Base-by-base conservation (phyloP, 2,113 vertebrate genomes). In the Carassius auratus region DNA sequence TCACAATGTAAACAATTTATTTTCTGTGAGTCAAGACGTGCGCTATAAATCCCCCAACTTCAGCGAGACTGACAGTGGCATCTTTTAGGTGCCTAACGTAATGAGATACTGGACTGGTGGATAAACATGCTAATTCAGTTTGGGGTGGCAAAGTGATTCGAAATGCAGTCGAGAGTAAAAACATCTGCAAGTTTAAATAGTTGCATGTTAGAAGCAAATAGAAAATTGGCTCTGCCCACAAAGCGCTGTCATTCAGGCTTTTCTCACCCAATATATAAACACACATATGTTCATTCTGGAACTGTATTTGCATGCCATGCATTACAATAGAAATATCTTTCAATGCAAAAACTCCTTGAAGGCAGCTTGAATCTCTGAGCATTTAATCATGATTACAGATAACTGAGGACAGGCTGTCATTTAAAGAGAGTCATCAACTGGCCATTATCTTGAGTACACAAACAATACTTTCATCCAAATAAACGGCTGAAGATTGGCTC, bases 81-180 rank as follows among this genome's bases (percentile, higher is more conserved):
- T 88, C n/a, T 59, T 79, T 66, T 66, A 86, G 68, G 57, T 86
- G 84, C 76, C 36, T 66, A 84, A 74, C 38, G 36, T 86, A 84
- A 86, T 86, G 87, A 88, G 84, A 64, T 88, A 21, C 61, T 64
- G 55, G 80, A 79, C 61, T 48, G 69, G 81, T 9, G 66, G 74
- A 80, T 71, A 80, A 73, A 74, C 64, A 69, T 36, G 50, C 48
- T 86, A 80, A 86, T 88, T 83, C 68, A 50, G 59, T 62, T 83
- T 79, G 66, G 68, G 61, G 48, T 68, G 68, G 50, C 83, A 78
- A n/a, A 81, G 50, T 68, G 69, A 61, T 68, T 66, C 30, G 12
- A 77, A 75, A 81, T 21, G n/a, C 78, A 64, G 30, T 19, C 62
- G 61, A 61, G 61, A 85, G 30, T 75, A 66, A 48, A 83, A 86